Percentiles rank a stretch among this genome's conserved stretches.
Conservation (phyloP, 35 echinoderm and acorn worm species). For the Ptychodera flava region DNA sequence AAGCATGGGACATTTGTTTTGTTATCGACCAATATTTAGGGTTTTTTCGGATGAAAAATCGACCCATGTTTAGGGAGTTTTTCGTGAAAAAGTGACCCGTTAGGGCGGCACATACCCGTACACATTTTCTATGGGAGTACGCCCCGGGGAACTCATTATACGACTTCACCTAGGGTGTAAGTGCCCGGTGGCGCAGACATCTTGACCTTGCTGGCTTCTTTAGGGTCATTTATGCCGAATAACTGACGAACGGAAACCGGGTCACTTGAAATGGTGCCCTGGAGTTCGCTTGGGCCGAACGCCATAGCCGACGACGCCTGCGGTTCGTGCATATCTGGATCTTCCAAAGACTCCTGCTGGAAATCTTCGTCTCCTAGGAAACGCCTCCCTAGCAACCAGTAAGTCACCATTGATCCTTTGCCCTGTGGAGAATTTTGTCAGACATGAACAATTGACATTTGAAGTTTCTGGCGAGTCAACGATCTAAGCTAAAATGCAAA, state of each 20-base stretch:
- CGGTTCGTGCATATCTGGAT: not conserved
- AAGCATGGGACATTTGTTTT: too few species aligned
- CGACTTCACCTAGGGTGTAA: not conserved
- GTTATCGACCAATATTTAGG: too few species aligned
- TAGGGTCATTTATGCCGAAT: not conserved
- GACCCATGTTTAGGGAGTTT: too few species aligned
- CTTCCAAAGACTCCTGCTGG: not conserved
- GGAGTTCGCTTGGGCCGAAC: not conserved
- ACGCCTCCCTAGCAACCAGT: not conserved
- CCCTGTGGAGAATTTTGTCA: too few species aligned
- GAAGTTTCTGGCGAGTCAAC: too few species aligned
- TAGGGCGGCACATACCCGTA: too few species aligned
- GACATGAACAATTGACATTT: too few species aligned
- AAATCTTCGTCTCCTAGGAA: not conserved
- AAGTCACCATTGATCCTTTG: slow-evolving; percentile 6
- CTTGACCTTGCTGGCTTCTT: not conserved
- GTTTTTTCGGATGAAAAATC: too few species aligned
- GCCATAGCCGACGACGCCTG: not conserved
- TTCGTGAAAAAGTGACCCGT: too few species aligned
- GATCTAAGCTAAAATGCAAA: too few species aligned
- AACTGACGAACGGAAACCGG: not conserved
- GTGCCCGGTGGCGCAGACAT: not conserved
- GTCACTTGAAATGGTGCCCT: not conserved
- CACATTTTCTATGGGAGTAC: too few species aligned
- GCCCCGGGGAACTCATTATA: too few species aligned